These are phyloP conservation scores for Orientallactaga bullata DNA, from an alignment of 2,113 vertebrate species.

Conservation along the genomic window DNA sequence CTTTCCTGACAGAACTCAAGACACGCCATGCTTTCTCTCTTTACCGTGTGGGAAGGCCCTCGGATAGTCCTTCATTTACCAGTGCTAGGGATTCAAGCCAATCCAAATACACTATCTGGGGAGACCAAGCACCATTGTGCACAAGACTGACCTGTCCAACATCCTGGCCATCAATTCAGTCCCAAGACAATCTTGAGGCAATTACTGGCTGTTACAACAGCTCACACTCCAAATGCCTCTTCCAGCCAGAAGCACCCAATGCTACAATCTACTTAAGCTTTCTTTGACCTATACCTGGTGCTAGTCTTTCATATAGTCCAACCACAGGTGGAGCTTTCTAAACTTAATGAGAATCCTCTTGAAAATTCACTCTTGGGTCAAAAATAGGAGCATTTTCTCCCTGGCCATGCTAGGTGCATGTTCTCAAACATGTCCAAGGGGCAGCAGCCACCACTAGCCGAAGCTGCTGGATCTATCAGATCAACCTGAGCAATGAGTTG, in stretches of 20 bases:
- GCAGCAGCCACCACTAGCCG: neutral
- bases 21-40: neutral
- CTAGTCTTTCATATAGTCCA: neutral
- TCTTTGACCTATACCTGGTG: neutral
- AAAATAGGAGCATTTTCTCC: neutral
- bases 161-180: neutral
- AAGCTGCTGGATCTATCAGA: neutral
- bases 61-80: neutral
- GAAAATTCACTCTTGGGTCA: neutral
- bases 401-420: neutral
- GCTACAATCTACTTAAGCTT: neutral
- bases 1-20: neutral
- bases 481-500: neutral
- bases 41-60: neutral
- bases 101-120: neutral
- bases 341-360: neutral
- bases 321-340: neutral
- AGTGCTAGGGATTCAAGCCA: neutral
- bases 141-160: neutral
- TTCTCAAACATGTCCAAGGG: neutral
- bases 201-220: neutral
- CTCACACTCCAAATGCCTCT: neutral
- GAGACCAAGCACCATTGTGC: neutral
- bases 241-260: neutral
- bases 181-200: neutral